These are phyloP conservation scores for Mactromeris polynyma DNA, from an alignment of 2,888 invertebrate genomes.

Conservation along the genomic window DNA sequence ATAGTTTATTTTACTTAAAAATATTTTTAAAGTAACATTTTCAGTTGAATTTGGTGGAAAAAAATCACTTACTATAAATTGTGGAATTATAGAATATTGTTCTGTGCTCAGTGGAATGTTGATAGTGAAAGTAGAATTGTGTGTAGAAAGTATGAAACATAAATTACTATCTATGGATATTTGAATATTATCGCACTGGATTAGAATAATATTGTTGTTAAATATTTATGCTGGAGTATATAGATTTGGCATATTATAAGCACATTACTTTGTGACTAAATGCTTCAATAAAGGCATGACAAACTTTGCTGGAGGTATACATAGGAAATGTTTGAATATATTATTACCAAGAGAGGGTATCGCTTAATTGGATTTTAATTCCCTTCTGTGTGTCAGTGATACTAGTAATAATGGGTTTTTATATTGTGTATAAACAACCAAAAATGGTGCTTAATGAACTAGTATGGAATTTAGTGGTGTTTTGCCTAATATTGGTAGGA, in stretches of 20 bases:
- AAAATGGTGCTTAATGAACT: conserved; percentile 22
- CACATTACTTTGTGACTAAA: background rate
- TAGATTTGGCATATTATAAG: background rate
- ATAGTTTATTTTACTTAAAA: background rate
- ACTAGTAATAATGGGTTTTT: background rate
- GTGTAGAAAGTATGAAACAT: background rate
- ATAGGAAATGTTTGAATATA: background rate
- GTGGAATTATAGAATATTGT: background rate
- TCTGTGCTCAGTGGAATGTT: background rate
- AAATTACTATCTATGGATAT: background rate
- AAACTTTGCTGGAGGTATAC: background rate
- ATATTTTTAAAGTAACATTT: background rate
- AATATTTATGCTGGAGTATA: background rate
- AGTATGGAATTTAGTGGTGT: conserved; percentile 4
- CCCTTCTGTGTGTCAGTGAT: background rate
- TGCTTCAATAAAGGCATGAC: background rate
- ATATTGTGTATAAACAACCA: background rate
- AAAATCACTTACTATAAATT: background rate
- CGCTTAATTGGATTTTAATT: conserved; percentile 10
- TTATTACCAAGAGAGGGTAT: background rate
- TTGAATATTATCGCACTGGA: background rate
- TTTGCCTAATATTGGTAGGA: conserved; percentile 12
- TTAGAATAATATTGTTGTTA: background rate
- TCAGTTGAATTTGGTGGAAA: background rate
- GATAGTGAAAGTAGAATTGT: conserved; percentile 4